Conservation (phyloP, 2,113 vertebrate genomes). For the Pao palembangensis region DNA sequence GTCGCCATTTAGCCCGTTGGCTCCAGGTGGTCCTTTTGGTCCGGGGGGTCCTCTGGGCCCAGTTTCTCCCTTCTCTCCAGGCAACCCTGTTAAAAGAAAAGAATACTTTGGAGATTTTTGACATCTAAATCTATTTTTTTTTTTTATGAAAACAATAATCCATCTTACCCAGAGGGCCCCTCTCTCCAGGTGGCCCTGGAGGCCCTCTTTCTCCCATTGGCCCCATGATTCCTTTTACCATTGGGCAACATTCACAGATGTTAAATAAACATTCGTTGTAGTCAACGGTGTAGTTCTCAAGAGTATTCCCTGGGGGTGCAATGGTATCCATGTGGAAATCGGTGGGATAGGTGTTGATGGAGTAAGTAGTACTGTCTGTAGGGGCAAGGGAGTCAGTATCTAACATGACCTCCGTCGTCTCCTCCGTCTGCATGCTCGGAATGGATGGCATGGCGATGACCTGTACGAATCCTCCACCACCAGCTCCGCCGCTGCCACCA, state of each 20-base stretch:
- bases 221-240: constrained; percentile 72
- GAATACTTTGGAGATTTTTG: too few relatives aligned
- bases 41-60: constrained; percentile 75
- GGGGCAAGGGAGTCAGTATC: constrained; percentile 51
- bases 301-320: constrained; percentile 59
- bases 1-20: constrained; percentile 79
- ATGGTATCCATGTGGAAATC: constrained; percentile 68
- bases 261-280: constrained; percentile 86
- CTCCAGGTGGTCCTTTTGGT: constrained; percentile 75
- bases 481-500: constrained; percentile 25
- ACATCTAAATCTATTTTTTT: not conserved
- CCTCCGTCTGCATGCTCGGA: constrained; percentile 50
- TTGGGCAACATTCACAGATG: constrained; percentile 87
- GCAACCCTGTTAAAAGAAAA: constrained; percentile 72
- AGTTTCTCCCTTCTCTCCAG: constrained; percentile 79
- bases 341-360: constrained; percentile 56
- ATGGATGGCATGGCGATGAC: constrained; percentile 54
- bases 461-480: constrained; percentile 20
- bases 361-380: constrained; percentile 59
- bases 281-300: constrained; percentile 81
- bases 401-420: constrained; percentile 60
- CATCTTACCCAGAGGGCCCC: constrained; percentile 77
- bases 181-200: constrained; percentile 71
- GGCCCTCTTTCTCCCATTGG: constrained; percentile 75
- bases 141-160: not conserved